Percentiles rank a stretch among this genome's conserved stretches.
Evolutionary conservation across 2,888 invertebrate genomes (phyloP).

Genomic region (Luperina testacea): DNA sequence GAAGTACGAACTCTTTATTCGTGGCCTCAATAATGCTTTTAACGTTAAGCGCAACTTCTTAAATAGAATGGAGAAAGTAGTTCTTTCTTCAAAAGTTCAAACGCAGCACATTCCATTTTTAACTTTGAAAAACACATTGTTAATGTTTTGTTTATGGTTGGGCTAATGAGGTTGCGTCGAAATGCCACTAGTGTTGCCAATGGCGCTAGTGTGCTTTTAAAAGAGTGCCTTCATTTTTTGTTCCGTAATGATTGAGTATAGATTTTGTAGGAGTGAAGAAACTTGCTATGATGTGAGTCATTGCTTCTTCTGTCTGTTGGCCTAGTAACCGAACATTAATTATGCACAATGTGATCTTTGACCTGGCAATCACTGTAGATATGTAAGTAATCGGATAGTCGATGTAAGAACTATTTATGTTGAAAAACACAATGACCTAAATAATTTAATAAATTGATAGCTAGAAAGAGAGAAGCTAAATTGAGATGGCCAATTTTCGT

Average conservation of each 20-base stretch:
- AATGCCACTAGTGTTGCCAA: slow-evolving; percentile 42
- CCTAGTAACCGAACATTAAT: slow-evolving; percentile 54
- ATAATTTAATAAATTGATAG: not conserved
- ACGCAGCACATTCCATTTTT: slow-evolving; percentile 59
- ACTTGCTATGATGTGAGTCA: slow-evolving; percentile 43
- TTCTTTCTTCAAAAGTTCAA: slow-evolving; percentile 58
- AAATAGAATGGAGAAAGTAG: slow-evolving; percentile 67
- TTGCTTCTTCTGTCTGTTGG: slow-evolving; percentile 42
- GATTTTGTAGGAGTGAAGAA: slow-evolving; percentile 13
- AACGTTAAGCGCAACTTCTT: slow-evolving; percentile 61
- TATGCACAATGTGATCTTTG: slow-evolving; percentile 56
- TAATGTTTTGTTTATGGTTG: slow-evolving; percentile 60
- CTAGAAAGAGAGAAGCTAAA: not conserved
- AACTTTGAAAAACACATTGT: slow-evolving; percentile 55
- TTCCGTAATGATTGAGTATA: slow-evolving; percentile 32
- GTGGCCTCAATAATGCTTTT: slow-evolving; percentile 61
- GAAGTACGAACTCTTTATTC: slow-evolving; percentile 58
- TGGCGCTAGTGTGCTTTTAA: slow-evolving; percentile 48
- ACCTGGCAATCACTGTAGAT: slow-evolving; percentile 55
- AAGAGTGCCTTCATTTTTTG: slow-evolving; percentile 32
- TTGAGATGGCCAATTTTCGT: not conserved
- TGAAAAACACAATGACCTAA: slow-evolving; percentile 30
- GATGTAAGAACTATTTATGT: slow-evolving; percentile 20
- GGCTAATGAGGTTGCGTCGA: slow-evolving; percentile 56
- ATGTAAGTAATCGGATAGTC: slow-evolving; percentile 36